Evolutionary conservation across 2,797 vertebrate genomes (phyloP).

Genomic region (Melanogrammus aeglefinus): DNA sequence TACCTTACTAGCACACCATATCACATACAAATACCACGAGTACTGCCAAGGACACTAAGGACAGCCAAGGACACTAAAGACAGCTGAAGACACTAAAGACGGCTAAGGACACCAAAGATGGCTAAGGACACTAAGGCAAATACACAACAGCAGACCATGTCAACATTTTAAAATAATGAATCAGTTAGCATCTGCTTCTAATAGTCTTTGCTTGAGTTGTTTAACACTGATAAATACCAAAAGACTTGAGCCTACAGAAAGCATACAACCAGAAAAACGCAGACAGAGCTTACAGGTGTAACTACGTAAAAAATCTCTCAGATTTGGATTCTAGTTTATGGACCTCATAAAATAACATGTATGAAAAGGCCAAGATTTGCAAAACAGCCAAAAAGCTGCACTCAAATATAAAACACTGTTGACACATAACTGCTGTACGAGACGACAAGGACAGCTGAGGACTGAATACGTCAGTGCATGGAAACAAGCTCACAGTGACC

Average conservation of each 20-base stretch:
- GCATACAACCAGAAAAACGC: constrained; percentile 18
- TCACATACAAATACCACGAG: background rate
- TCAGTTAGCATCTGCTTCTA: background rate
- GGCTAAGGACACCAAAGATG: too few relatives aligned
- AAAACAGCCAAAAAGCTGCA: too few relatives aligned
- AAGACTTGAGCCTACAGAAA: constrained; percentile 7
- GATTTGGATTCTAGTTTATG: too few relatives aligned
- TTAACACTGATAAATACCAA: background rate
- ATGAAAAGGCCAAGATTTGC: too few relatives aligned
- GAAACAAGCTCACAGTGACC: background rate
- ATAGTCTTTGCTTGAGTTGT: background rate
- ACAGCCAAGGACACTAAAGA: background rate
- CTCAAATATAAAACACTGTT: too few relatives aligned
- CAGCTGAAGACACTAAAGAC: background rate
- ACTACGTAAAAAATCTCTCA: constrained; percentile 63
- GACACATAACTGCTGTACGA: too few relatives aligned
- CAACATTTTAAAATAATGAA: background rate
- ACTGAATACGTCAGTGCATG: background rate
- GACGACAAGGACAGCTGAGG: background rate
- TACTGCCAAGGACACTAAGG: background rate
- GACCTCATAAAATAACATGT: too few relatives aligned
- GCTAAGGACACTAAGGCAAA: background rate
- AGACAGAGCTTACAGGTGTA: background rate
- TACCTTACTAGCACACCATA: background rate
- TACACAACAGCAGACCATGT: too few relatives aligned